Base-by-base conservation (phyloP, 2,113 vertebrate species). In the Dipodomys stephensi region DNA sequence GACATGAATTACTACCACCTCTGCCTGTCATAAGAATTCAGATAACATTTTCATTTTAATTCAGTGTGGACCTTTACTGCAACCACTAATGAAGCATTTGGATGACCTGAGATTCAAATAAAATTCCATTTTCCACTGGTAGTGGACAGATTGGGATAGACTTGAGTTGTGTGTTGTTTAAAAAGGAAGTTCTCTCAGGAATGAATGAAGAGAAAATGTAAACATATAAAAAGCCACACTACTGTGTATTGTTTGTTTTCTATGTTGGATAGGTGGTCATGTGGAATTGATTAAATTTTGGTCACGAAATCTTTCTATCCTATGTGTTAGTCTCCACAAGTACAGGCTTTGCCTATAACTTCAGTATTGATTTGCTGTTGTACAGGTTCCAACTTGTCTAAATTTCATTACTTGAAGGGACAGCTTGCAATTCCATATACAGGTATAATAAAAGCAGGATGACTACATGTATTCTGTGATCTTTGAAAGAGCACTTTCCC, bases 341-440 rank as follows among this genome's bases (percentile, higher is more conserved):
- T 69, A 85, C 15, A 83, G 93, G 60, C 44, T 96, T 84, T 83
- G 90, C 92, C 92, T 95, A 91, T 94, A 94, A 96, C 87, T 93
- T 95, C 74, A 90, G 83, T 94, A 96, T 94, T 95, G 92, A 97
- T 97, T 97, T 80, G 78, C 80, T 85, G 78, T 94, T 92, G 93
- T 7, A 60, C 89, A 95, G 87, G 83, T 97, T 97, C 78, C 35
- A 97, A 35, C 62, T 91, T 94, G 73, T 93, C 80, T 67, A 94
- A 91, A 83, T 94, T 97, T 97, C 94, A 97, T 96, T 96, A 18
- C 64, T 53, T 74, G 92, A 94, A 96, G 92, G 53, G 76, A 93
- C 57, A 96, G 85, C 11, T 85, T 94, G 84, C 81, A 96, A 60
- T 74, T 96, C 86, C 83, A 85, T 79, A 94, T 32, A 97, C 53